Conservation (phyloP, 92 coral and sea anemone species). For the Muricea muricata region DNA sequence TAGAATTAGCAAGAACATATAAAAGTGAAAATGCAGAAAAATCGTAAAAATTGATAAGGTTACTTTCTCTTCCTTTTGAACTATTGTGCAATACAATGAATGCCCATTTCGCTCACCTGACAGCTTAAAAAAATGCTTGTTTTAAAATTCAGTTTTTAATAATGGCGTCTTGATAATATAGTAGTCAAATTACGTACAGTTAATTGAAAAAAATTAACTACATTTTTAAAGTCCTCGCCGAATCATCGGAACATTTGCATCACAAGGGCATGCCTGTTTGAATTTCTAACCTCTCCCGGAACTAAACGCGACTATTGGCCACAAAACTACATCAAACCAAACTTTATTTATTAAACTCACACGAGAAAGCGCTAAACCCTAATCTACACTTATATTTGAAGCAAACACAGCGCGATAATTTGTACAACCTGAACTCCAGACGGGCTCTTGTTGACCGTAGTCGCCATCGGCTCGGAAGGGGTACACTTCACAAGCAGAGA, state of each 20-base stretch:
- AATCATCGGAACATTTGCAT: background rate
- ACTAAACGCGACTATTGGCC: background rate
- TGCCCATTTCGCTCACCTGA: background rate
- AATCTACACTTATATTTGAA: background rate
- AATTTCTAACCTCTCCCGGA: constrained; percentile 9
- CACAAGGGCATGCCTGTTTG: constrained; percentile 10
- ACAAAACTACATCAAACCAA: background rate
- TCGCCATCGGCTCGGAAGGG: constrained; percentile 26
- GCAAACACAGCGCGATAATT: background rate
- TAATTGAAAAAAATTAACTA: background rate
- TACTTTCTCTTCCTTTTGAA: too few species aligned
- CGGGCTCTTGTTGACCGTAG: constrained; percentile 38
- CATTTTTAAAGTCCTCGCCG: background rate
- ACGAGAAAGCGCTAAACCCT: background rate
- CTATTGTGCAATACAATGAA: too few species aligned
- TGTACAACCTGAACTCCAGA: constrained; percentile 54
- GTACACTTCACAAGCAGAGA: background rate
- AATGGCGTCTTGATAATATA: background rate
- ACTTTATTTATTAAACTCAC: background rate
- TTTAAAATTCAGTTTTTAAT: background rate
- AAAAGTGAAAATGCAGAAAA: too few species aligned
- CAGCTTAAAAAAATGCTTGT: background rate
- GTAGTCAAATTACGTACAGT: background rate
- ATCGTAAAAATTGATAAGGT: too few species aligned
- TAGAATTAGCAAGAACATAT: background rate